phyloP scores from a whole-genome alignment of 2,888 invertebrate species.

The Amphipyra tragopoginis region DNA sequence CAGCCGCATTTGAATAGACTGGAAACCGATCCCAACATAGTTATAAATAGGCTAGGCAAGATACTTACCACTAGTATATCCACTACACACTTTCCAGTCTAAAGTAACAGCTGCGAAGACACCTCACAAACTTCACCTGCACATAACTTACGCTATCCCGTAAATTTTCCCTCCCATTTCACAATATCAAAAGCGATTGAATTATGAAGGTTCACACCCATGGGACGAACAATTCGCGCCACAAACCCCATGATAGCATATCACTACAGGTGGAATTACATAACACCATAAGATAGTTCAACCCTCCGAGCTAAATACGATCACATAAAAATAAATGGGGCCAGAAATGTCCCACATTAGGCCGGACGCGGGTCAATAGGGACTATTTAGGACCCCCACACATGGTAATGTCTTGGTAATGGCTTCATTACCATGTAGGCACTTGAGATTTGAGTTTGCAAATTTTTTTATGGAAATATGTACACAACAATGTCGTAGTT shows the following conservation, averaged over 20 bases:
- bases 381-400: conserved; percentile 51
- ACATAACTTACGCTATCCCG: neutral
- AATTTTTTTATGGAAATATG: conserved; percentile 30
- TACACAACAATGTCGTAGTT: neutral
- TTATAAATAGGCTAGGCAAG: too few relatives aligned
- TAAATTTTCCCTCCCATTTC: neutral
- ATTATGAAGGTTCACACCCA: neutral
- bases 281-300: conserved; percentile 45
- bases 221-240: neutral
- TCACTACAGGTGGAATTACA: conserved; percentile 23
- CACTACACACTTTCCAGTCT: too few relatives aligned
- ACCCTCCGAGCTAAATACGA: conserved; percentile 52
- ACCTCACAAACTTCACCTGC: neutral
- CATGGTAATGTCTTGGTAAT: conserved; percentile 51
- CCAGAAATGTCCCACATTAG: conserved; percentile 53
- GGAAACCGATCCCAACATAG: too few relatives aligned
- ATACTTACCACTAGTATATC: too few relatives aligned
- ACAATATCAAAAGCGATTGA: neutral
- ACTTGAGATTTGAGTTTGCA: conserved; percentile 29
- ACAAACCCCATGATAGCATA: conserved; percentile 6
- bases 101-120: too few relatives aligned
- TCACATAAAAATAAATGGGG: conserved; percentile 59
- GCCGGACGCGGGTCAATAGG: conserved; percentile 53
- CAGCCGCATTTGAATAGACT: too few relatives aligned
- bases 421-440: conserved; percentile 48